phyloP scores from a whole-genome alignment of 2,888 invertebrate species.

The Tetropium fuscum region DNA sequence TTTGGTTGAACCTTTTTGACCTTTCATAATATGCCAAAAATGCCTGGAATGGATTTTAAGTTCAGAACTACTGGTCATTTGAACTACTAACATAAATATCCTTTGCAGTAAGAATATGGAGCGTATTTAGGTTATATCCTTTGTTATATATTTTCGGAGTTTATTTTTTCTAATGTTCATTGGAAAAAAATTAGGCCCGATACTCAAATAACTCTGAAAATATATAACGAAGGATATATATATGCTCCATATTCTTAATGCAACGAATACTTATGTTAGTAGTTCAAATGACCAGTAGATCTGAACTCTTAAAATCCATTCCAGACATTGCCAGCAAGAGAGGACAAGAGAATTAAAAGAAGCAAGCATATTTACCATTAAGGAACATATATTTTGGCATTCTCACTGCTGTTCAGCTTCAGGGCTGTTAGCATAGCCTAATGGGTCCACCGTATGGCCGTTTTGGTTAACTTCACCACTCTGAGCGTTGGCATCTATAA shows the following conservation, averaged over 20 bases:
- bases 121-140: no score
- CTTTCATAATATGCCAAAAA: no score
- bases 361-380: constrained; percentile 43
- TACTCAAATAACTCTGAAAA: no score
- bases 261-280: background rate
- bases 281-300: constrained; percentile 15
- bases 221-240: no score
- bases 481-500: constrained; percentile 66
- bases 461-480: constrained; percentile 58
- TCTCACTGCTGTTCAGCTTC: constrained; percentile 49
- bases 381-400: constrained; percentile 47
- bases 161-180: no score
- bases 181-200: no score
- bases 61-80: constrained; percentile 10
- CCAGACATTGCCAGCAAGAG: no score
- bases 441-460: constrained; percentile 57
- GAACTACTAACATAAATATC: constrained; percentile 4
- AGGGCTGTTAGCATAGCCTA: constrained; percentile 54
- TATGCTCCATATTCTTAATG: background rate
- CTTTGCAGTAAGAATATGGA: background rate
- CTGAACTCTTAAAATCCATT: no score
- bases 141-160: no score
- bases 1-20: no score
- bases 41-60: no score
- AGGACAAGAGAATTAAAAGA: no score